Evolutionary conservation across 2,113 vertebrate species (phyloP), one percentile per base, ranked within the genome.

Genomic region (Rhynchopsitta pachyrhyncha): DNA sequence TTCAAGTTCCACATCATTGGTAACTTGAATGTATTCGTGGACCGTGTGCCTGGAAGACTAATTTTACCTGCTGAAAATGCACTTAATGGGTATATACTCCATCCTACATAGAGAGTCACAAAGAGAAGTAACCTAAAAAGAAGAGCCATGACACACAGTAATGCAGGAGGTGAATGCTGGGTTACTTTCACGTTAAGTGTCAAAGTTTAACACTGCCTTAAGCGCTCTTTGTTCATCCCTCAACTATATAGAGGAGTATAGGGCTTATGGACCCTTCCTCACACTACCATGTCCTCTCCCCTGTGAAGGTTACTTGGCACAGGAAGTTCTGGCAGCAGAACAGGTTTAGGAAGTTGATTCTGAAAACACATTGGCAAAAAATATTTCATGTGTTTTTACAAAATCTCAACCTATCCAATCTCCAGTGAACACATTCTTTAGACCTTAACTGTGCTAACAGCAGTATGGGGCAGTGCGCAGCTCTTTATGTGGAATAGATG

Each of bases 121-220:
- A 91, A 82, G 22, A 81, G 28, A 69, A 79, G 28, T 19, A 14
- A 42, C 53, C 52, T 22, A 86, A 33, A 5, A 66, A 67, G 69
- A 42, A 69, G 47, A 81, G 37, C 27, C 91, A 88, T 7, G 17
- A 46, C 7, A 9, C 35, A 27, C 8, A 31, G 33, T 16, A 47
- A 47, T 0, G 1, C 78, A 76, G 23, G 23, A 75, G 29, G 52
- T 39, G 27, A 52, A 49, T 0, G 2, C 1, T 28, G 60, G 11
- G n/a, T 7, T 67, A 13, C 9, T 47, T 29, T 53, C 52, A 63
- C 2, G 1, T 28, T 33, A 86, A 62, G 24, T 6, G 7, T 42
- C 35, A 82, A 79, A 29, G 33, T 63, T 91, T n/a, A 86, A 29
- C 74, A 16, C 9, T 39, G 42, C 52, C 14, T 63, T 75, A 50